A percentile compares a stretch with the other conserved stretches of the same genome.
Conservation (phyloP, 2,113 vertebrate species). For the Lepidothrix coronata region DNA sequence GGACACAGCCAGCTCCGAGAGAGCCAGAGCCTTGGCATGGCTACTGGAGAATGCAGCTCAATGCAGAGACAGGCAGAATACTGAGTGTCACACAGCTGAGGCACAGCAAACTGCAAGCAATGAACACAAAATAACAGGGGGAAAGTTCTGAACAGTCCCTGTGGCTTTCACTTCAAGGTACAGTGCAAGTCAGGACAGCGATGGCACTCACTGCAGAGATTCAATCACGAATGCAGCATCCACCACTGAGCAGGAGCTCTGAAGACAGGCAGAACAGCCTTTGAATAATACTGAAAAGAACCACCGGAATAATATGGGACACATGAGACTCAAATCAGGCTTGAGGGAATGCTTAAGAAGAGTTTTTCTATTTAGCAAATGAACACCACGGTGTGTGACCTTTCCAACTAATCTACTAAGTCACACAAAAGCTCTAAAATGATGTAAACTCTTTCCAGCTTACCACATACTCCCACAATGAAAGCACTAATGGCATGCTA, state of each 20-base stretch:
- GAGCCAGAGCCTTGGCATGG: not conserved
- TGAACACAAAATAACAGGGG: not conserved
- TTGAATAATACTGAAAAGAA: not conserved
- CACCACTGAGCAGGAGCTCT: not conserved
- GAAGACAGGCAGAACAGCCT: not conserved
- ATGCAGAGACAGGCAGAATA: not conserved
- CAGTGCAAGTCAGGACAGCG: not conserved
- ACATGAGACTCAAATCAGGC: not conserved
- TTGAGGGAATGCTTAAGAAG: not conserved
- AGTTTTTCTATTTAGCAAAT: slow-evolving; percentile 5
- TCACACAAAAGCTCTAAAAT: not conserved
- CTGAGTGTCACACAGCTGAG: not conserved
- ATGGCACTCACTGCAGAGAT: not conserved
- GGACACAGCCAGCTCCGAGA: not conserved
- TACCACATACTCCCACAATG: not conserved
- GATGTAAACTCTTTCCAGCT: not conserved
- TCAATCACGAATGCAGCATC: not conserved
- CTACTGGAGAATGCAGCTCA: not conserved
- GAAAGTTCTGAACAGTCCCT: not conserved
- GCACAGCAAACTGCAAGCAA: not conserved
- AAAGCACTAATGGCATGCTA: not conserved
- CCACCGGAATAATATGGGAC: not conserved
- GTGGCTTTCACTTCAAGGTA: not conserved
- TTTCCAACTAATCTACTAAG: not conserved
- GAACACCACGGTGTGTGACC: not conserved